phyloP scores from a whole-genome alignment of 2,797 vertebrate genomes.

The Micromesistius poutassou region DNA sequence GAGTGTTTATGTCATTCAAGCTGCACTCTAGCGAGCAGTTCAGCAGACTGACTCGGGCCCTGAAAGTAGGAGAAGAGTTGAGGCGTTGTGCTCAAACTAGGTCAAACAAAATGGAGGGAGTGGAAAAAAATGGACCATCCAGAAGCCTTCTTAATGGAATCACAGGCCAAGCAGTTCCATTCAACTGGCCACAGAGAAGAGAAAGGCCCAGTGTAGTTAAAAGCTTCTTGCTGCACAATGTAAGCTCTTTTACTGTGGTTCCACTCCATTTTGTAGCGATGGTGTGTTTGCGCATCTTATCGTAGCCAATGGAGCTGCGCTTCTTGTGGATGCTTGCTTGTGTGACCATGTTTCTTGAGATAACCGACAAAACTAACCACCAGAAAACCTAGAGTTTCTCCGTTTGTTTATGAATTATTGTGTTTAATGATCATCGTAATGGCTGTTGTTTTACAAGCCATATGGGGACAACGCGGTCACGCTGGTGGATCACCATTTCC shows the following conservation, averaged over 20 bases:
- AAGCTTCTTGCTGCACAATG: neutral
- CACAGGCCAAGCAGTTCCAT: neutral
- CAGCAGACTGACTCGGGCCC: neutral
- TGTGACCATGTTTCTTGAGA: neutral
- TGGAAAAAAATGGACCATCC: neutral
- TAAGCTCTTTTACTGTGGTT: constrained; percentile 2
- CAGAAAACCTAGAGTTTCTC: neutral
- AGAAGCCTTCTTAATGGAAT: neutral
- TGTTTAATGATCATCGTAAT: neutral
- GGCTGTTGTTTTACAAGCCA: neutral
- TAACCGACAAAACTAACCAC: neutral
- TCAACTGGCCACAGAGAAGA: neutral
- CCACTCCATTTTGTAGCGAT: neutral
- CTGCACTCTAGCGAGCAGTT: neutral
- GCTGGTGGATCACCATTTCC: neutral
- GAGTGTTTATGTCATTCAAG: neutral
- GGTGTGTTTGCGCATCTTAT: neutral
- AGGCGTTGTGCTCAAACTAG: neutral
- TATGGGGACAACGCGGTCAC: neutral
- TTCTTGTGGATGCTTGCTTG: neutral
- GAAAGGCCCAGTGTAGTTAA: neutral
- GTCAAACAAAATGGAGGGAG: constrained; percentile 1
- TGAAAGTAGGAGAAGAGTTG: neutral
- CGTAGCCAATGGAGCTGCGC: neutral
- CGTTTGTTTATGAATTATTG: neutral